Evolutionary conservation across 2,113 vertebrate species (phyloP).

Genomic region (Xyrauchen texanus): DNA sequence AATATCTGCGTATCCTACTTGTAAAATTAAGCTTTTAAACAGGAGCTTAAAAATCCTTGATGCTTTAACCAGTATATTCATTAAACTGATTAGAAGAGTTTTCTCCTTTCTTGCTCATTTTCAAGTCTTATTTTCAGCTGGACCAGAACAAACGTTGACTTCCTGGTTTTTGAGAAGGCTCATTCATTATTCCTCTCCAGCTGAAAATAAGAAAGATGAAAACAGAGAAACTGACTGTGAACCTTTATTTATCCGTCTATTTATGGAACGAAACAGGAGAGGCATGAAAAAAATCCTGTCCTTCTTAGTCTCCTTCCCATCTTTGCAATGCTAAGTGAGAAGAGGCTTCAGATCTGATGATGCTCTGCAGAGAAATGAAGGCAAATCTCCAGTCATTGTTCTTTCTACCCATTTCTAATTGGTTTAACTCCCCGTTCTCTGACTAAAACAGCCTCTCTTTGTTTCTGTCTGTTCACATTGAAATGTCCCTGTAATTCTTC

Average conservation of each 20-base stretch:
- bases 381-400: constrained; percentile 19
- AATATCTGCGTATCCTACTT: background rate
- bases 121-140: constrained; percentile 23
- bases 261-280: constrained; percentile 14
- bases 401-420: constrained; percentile 41
- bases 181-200: constrained; percentile 34
- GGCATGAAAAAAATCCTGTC: background rate
- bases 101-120: constrained; percentile 12
- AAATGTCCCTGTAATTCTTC: constrained; percentile 38
- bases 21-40: background rate
- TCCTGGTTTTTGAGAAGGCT: constrained; percentile 26
- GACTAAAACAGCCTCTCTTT: constrained; percentile 30
- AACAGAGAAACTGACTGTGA: constrained; percentile 30
- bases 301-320: constrained; percentile 3
- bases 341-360: constrained; percentile 27
- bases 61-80: background rate
- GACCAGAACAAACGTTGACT: constrained; percentile 29
- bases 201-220: constrained; percentile 25
- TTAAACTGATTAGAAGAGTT: background rate
- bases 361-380: constrained; percentile 19
- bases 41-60: background rate
- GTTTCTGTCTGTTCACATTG: constrained; percentile 35
- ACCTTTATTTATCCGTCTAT: constrained; percentile 40
- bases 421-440: constrained; percentile 38
- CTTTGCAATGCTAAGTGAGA: background rate